Evolutionary conservation across 2,113 vertebrate species (phyloP).

Genomic region (Prunella himalayana): DNA sequence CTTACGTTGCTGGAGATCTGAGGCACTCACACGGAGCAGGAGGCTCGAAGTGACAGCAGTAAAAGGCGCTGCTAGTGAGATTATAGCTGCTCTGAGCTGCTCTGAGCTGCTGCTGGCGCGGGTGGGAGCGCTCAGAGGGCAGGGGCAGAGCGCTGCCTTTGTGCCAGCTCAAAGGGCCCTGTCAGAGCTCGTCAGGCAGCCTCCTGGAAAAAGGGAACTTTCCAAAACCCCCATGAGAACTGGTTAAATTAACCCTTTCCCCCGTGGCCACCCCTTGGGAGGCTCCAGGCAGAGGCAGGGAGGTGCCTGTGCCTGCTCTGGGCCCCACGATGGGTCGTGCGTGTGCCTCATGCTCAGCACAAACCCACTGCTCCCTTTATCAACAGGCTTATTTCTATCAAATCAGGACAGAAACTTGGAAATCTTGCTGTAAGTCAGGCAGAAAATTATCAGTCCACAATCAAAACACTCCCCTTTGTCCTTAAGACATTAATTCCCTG

Average conservation of each 20-base stretch:
- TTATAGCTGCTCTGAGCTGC: slow-evolving; percentile 45
- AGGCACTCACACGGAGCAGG: slow-evolving; percentile 35
- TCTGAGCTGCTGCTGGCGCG: not conserved
- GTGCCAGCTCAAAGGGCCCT: slow-evolving; percentile 49
- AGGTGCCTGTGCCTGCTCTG: not conserved
- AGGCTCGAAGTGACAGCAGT: slow-evolving; percentile 50
- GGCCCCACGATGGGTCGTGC: rapidly evolving
- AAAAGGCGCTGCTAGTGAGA: slow-evolving; percentile 60
- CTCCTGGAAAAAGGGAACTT: slow-evolving; percentile 43
- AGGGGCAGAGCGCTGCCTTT: slow-evolving; percentile 21
- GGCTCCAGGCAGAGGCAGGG: not conserved
- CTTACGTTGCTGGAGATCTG: slow-evolving; percentile 53
- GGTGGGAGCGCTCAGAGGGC: slow-evolving; percentile 21
- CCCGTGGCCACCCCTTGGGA: not conserved
- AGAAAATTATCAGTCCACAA: not conserved
- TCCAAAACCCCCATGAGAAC: slow-evolving; percentile 14
- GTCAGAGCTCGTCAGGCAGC: slow-evolving; percentile 17
- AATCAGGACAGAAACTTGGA: not conserved
- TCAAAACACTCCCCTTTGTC: not conserved
- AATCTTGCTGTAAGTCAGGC: not conserved
- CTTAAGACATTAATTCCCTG: not conserved
- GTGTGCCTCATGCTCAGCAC: not conserved
- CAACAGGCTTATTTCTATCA: not conserved
- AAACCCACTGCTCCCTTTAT: not conserved
- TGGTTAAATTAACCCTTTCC: slow-evolving; percentile 47